A percentile compares a stretch with the other conserved stretches of the same genome.
Evolutionary conservation across 2,797 vertebrate genomes (phyloP).

Genomic region (Lycodopsis pacificus): DNA sequence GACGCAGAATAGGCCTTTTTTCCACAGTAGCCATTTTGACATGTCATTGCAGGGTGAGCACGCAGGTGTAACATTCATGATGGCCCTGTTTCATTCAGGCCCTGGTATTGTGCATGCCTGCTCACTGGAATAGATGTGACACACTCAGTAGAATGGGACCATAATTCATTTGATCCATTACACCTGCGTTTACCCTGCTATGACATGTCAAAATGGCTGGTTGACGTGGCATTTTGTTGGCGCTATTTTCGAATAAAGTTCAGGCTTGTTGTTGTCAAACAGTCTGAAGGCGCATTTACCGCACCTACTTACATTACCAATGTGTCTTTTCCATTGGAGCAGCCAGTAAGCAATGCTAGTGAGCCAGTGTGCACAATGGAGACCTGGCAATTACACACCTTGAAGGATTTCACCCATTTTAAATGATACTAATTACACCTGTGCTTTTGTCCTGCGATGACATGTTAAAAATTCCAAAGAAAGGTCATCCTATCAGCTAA

Average conservation of each 20-base stretch:
- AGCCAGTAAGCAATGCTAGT: background rate
- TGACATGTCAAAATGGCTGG: background rate
- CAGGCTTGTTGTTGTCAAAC: background rate
- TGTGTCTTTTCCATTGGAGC: background rate
- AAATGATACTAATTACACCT: conserved; percentile 19
- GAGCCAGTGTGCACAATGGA: conserved; percentile 1
- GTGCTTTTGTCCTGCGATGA: background rate
- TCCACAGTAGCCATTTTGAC: background rate
- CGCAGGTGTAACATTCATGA: conserved; percentile 3
- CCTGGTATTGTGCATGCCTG: background rate
- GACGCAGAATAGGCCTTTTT: background rate
- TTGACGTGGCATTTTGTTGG: background rate
- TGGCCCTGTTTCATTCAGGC: background rate
- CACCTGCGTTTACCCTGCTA: background rate
- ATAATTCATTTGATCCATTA: background rate
- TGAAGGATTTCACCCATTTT: background rate
- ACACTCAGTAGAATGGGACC: background rate
- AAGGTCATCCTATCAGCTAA: background rate
- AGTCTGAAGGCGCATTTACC: background rate
- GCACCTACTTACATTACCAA: background rate
- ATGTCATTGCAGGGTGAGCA: background rate
- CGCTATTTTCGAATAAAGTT: background rate
- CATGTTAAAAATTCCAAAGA: background rate
- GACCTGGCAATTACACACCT: background rate
- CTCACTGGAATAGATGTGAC: conserved; percentile 1